phyloP scores from a whole-genome alignment of 2,113 vertebrate genomes.

The Porphyrio hochstetteri region DNA sequence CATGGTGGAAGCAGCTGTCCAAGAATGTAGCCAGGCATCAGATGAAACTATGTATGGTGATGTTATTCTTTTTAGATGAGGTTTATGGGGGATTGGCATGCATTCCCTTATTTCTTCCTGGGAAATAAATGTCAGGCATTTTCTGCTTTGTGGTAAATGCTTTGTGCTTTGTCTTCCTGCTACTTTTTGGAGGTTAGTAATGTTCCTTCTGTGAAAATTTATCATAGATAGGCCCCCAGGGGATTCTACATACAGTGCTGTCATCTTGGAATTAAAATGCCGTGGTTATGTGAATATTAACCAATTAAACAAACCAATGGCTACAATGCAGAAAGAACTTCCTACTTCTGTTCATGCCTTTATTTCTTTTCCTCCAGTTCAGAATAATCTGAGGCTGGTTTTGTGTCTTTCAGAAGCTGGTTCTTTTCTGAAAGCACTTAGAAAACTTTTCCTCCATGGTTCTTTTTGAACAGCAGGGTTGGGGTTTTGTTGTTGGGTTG shows the following conservation, averaged over 20 bases:
- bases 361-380: background rate
- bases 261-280: background rate
- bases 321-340: background rate
- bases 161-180: background rate
- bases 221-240: background rate
- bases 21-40: constrained; percentile 89
- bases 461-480: background rate
- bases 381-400: background rate
- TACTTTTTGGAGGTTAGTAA: background rate
- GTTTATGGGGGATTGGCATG: background rate
- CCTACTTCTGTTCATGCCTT: background rate
- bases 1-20: constrained; percentile 86
- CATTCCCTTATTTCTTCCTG: background rate
- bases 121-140: background rate
- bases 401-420: background rate
- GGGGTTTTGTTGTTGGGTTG: too few species aligned
- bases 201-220: background rate
- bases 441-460: background rate
- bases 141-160: background rate
- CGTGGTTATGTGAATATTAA: background rate
- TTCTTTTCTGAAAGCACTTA: background rate
- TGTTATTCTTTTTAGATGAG: background rate
- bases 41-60: constrained; percentile 88
- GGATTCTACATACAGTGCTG: background rate
- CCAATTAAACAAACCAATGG: background rate